Conservation (phyloP, 2,797 vertebrate genomes). For the Acipenser ruthenus region DNA sequence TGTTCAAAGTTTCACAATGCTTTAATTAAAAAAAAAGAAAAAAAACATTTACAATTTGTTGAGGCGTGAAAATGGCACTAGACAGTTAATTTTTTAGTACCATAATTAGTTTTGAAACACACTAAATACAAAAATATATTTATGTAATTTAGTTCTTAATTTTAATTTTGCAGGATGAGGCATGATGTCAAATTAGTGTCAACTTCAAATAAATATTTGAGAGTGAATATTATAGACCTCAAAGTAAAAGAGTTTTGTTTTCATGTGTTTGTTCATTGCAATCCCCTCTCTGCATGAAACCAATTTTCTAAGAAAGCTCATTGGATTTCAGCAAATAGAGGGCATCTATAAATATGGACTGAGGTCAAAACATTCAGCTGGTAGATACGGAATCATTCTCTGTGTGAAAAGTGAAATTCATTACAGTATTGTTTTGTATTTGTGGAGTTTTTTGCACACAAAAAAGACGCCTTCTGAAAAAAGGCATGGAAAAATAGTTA, state of each 20-base stretch:
- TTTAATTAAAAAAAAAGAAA: too few species aligned
- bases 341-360: slow-evolving; percentile 56
- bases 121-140: too few species aligned
- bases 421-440: slow-evolving; percentile 35
- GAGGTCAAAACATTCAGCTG: slow-evolving; percentile 53
- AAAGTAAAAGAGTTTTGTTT: background rate
- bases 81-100: too few species aligned
- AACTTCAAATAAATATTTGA: slow-evolving; percentile 10
- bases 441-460: slow-evolving; percentile 4
- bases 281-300: slow-evolving; percentile 56
- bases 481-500: background rate
- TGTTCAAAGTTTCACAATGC: too few species aligned
- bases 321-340: slow-evolving; percentile 61
- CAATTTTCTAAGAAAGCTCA: slow-evolving; percentile 62
- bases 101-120: too few species aligned
- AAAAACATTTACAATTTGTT: too few species aligned
- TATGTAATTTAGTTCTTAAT: too few species aligned
- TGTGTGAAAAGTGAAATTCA: slow-evolving; percentile 45
- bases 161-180: too few species aligned
- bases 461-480: background rate
- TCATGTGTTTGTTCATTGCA: slow-evolving; percentile 41
- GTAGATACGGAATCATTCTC: slow-evolving; percentile 52
- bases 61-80: too few species aligned
- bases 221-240: slow-evolving; percentile 10
- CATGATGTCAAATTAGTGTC: slow-evolving; percentile 4